Percentiles rank a stretch among this genome's conserved stretches.
phyloP scores from a whole-genome alignment of 2,113 vertebrate species.

The Trinectes maculatus region DNA sequence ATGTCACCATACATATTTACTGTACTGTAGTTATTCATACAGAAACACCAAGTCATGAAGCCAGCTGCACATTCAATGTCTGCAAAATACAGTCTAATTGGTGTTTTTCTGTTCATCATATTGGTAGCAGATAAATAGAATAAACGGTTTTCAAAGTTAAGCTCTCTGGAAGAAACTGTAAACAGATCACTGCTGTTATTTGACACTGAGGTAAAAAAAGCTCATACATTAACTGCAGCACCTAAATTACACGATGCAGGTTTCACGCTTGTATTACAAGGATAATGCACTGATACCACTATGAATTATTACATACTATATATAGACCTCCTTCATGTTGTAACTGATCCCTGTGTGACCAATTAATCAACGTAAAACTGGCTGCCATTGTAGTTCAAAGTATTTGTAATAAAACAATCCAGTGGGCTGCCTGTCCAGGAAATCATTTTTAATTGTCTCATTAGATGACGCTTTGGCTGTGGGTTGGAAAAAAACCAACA shows the following conservation, averaged over 20 bases:
- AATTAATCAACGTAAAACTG: constrained; percentile 74
- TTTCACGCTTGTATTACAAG: constrained; percentile 34
- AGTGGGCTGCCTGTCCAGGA: constrained; percentile 70
- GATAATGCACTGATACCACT: constrained; percentile 37
- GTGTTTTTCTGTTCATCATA: constrained; percentile 2
- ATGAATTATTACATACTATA: constrained; percentile 62
- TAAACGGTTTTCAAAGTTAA: constrained; percentile 24
- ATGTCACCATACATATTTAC: constrained; percentile 47
- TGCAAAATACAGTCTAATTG: constrained; percentile 28
- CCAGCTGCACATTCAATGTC: constrained; percentile 19
- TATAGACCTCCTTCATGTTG: constrained; percentile 59
- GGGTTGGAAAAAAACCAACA: constrained; percentile 66
- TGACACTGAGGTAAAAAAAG: constrained; percentile 16
- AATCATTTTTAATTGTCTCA: constrained; percentile 79
- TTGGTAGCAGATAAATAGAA: constrained; percentile 31
- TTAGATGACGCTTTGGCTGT: constrained; percentile 63
- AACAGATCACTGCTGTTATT: constrained; percentile 30
- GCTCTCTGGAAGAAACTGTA: constrained; percentile 13
- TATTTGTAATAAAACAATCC: constrained; percentile 71
- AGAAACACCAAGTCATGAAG: constrained; percentile 47
- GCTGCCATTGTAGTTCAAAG: constrained; percentile 65
- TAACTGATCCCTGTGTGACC: constrained; percentile 72
- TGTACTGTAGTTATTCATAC: constrained; percentile 32
- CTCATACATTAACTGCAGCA: constrained; percentile 11
- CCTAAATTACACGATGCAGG: constrained; percentile 26